Base-by-base conservation (phyloP, 2,797 vertebrate genomes). In the Buphagus erythrorhynchus region DNA sequence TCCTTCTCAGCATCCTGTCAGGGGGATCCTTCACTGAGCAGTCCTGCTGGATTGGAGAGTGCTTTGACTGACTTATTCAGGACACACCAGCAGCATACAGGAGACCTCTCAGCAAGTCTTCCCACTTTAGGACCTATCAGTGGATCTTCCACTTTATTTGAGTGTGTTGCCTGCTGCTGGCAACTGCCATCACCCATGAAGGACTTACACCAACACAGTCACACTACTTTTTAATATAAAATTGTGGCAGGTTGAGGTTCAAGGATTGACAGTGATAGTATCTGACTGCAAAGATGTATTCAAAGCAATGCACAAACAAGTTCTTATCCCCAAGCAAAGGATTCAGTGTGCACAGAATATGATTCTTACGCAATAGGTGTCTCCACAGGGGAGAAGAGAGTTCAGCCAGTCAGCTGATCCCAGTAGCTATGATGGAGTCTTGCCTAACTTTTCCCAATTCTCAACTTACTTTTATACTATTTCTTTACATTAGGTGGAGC, bases 361-460 rank as follows among this genome's bases (percentile, higher is more conserved):
- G 12, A 36, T 67, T 36, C 15, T 75, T n/a, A 19, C 22, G 18
- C 36, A 59, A 36, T 0, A 28, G 18, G 5, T 51, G 22, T 36
- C 28, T 36, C 12, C 52, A n/a, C 38, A 51, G n/a, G 22, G 14
- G 10, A 85, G 61, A 36, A 66, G 18, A 51, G 8, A 67, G 10
- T 16, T 43, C 62, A 75, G 22, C 10, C 8, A 0, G 0, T 43
- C 8, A 26, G 4, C 26, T 43, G 26, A 74, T 74, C 21, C 10
- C 52, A 43, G n/a, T 6, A 66, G 16, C 12, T 74, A 4, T 26
- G 52, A 35, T 13, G 18, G 43, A 74, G 17, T 22, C 51, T 74
- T 35, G 29, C 7, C 45, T 14, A 49, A n/a, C 4, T 49, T 49
- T 14, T 58, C 11, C 11, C 17, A 15, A 26, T 42, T 74, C 36